Evolutionary conservation across 2,888 invertebrate species (phyloP).

Genomic region (Cheilosia urbana): DNA sequence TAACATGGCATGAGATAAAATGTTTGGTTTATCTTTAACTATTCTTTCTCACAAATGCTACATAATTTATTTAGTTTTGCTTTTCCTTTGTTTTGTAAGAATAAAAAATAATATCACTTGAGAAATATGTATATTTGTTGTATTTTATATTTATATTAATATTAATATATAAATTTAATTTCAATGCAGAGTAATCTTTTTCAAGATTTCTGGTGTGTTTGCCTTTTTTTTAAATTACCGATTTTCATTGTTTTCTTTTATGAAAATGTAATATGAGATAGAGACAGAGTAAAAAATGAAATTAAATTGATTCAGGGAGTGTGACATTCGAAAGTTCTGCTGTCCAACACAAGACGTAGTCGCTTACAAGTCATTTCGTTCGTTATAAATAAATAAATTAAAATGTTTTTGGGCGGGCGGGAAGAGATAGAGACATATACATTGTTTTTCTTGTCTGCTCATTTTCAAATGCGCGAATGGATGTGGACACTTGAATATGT

Average conservation of each 20-base stretch:
- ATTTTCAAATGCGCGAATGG: conserved; percentile 49
- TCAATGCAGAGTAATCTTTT: conserved; percentile 27
- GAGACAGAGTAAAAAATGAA: background rate
- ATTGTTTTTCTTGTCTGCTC: conserved; percentile 29
- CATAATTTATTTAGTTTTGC: conserved; percentile 9
- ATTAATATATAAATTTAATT: conserved; percentile 28
- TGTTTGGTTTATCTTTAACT: conserved; percentile 20
- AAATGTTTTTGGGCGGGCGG: conserved; percentile 55
- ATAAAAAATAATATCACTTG: conserved; percentile 71
- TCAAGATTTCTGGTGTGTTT: background rate
- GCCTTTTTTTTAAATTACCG: conserved; percentile 7
- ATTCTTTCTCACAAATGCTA: conserved; percentile 40
- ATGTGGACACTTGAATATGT: conserved; percentile 68
- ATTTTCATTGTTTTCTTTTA: conserved; percentile 8
- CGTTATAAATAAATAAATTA: conserved; percentile 73
- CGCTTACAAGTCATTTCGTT: conserved; percentile 29
- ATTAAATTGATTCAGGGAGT: conserved; percentile 11
- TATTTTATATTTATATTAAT: conserved; percentile 26
- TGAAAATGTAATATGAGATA: conserved; percentile 10
- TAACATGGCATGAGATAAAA: conserved; percentile 59
- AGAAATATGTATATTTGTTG: conserved; percentile 54
- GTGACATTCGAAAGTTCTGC: conserved; percentile 22
- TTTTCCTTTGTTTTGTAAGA: conserved; percentile 38
- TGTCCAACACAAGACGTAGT: conserved; percentile 25
- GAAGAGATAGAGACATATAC: background rate